Evolutionary conservation across 2,888 invertebrate genomes (phyloP), one percentile per base, ranked within the genome.

Genomic region (Cantharis nigra): DNA sequence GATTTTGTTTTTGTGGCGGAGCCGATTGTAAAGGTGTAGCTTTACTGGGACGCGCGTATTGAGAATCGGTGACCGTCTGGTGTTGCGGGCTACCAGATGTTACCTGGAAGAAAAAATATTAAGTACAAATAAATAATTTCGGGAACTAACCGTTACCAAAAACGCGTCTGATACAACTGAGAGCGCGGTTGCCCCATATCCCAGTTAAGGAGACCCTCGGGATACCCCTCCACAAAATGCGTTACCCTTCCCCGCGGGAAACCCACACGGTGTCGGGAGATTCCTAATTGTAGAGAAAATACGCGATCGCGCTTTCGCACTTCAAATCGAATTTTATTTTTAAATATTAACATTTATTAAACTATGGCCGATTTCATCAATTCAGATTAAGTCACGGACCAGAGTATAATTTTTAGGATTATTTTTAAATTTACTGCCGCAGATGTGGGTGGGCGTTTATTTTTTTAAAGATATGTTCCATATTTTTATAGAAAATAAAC

Each of bases 21-120:
- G 83, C 84, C 81, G 83, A 85, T 76, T 80, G 80, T 70, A 85
- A 83, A 77, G 84, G 86, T 78, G 85, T 87, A 75, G 89, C 89
- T 89, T 89, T 91, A 87, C 89, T 90, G 87, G 90, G 91, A 89
- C 92, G 93, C 81, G 93, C 94, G 93, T 94, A 94, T 73, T 91
- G 90, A 65, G 91, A 91, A 84, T 94, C 93, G 81, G 92, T 91
- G 80, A 93, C 92, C 83, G 92, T 92, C 84, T 93, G 92, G 81
- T 90, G 91, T 84, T 92, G 92, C 83, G 91, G 92, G 79, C 89
- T 90, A 80, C 91, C 90, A 85, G 91, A 91, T 86, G 91, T 92
- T 82, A 93, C 91, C 93, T 93, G 89, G 26, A 88, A 88, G 78
- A 23, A 67, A 67, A 67, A 67, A 23, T 9, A 26, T 67, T 64